Base-by-base conservation (phyloP, 2,888 invertebrate genomes). In the Scaptomyza polygonia region DNA sequence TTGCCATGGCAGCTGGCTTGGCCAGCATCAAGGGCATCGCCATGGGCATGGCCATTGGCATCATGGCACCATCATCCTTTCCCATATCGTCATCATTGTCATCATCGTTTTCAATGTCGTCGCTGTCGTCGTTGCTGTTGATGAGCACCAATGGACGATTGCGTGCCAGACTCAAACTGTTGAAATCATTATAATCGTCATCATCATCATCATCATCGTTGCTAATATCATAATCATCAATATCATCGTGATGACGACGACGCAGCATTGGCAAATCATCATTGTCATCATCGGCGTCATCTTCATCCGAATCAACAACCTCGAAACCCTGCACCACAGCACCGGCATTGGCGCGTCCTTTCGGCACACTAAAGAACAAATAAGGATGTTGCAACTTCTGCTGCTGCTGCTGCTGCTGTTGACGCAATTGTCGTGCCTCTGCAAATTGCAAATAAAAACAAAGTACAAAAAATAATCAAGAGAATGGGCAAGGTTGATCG, bases 321-420 rank as follows among this genome's bases (percentile, higher is more conserved):
- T 82, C 82, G 16, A 86, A 88, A 21, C 85, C 89, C 21, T 88
- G 77, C 6, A 88, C 69, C 6, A 87, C 68, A 1, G 84, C 66
- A 7, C 86, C 88, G 16, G 78, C 86, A 53, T 76, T 82, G 21
- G 85, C 72, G 0, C 88, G 87, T 4, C 77, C 77, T 9, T 79
- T 80, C 16, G 89, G 88, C 34, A 81, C 77, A n/a, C 80, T 83
- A 3, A 91, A 54, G 52, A 89, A 89, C 5, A 90, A 68, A 45
- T 89, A 90, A 4, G 90, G 90, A 64, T 88, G 89, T 39, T 84
- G 88, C 51, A 47, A 67, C 40, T 49, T 45, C 14, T 47, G 59
- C 55, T 58, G 52, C 29, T 65, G 62, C 45, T 67, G 49, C 49
- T 45, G 21, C 25, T 25, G 25, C 25, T 25, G 65, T 27, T 65